A percentile compares a stretch with the other conserved stretches of the same genome.
Evolutionary conservation across 2,888 invertebrate genomes (phyloP).

Genomic region (Azorinus chamasolen): DNA sequence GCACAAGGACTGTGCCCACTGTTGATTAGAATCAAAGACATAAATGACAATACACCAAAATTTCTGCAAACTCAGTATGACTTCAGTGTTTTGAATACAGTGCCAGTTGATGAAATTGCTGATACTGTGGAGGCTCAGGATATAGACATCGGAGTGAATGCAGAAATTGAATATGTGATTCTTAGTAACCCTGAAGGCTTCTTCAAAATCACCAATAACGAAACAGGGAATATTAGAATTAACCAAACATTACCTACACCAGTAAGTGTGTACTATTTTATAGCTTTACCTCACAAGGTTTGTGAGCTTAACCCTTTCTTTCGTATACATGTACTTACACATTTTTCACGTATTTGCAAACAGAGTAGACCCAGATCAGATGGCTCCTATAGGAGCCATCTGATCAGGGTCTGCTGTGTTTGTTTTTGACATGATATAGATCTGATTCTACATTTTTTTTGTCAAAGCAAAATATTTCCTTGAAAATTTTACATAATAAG

Average conservation of each 20-base stretch:
- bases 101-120: constrained; percentile 34
- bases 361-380: no score
- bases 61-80: constrained; percentile 61
- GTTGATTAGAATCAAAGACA: constrained; percentile 75
- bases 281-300: no score
- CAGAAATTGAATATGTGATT: constrained; percentile 85
- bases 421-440: no score
- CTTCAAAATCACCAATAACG: constrained; percentile 94
- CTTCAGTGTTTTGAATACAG: constrained; percentile 33
- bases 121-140: constrained; percentile 96
- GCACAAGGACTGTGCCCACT: constrained; percentile 99
- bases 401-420: no score
- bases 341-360: no score
- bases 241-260: constrained; percentile 91
- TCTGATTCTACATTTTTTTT: no score
- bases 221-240: constrained; percentile 97
- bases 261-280: constrained; percentile 21
- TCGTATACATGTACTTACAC: no score
- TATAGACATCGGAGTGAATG: constrained; percentile 98
- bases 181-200: constrained; percentile 93
- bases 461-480: no score
- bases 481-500: no score
- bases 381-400: no score
- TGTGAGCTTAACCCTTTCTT: no score
- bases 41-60: constrained; percentile 75